A percentile compares a stretch with the other conserved stretches of the same genome.
Evolutionary conservation across 2,797 vertebrate genomes (phyloP).

Genomic region (Hypotaenidia okinawae): DNA sequence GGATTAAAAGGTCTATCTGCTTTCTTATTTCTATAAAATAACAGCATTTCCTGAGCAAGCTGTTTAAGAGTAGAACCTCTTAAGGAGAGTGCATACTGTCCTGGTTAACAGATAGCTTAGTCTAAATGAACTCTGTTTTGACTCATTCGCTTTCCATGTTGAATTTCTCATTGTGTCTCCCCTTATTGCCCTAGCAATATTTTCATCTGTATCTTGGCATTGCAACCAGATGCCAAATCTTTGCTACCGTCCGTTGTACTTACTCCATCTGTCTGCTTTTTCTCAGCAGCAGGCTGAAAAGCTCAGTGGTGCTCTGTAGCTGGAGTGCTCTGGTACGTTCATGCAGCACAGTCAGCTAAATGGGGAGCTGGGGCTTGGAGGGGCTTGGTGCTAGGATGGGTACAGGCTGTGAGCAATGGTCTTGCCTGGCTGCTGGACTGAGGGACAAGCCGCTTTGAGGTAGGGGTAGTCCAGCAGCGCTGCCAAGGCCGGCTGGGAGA

Average conservation of each 20-base stretch:
- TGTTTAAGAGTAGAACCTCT: neutral
- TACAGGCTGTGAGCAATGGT: neutral
- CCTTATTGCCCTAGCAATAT: neutral
- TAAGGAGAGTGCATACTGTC: neutral
- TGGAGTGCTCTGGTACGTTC: neutral
- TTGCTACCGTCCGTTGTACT: neutral
- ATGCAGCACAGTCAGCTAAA: rapidly evolving
- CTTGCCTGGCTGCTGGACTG: neutral
- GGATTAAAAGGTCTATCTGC: neutral
- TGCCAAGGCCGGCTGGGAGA: too few relatives aligned
- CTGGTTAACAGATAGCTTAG: neutral
- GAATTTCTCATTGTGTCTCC: neutral
- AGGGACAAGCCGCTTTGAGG: neutral
- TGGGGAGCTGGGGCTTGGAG: neutral
- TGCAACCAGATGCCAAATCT: neutral
- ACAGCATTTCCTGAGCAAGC: neutral
- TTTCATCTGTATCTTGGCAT: neutral
- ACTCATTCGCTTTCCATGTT: neutral
- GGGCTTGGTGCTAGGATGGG: neutral
- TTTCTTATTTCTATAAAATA: neutral
- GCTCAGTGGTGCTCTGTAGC: neutral
- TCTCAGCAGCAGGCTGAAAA: neutral
- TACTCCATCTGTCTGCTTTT: neutral
- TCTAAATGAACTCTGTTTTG: neutral
- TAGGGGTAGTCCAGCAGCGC: neutral